Evolutionary conservation across 2,888 invertebrate genomes (phyloP), one percentile per base, ranked within the genome.

Genomic region (Euphydryas editha): DNA sequence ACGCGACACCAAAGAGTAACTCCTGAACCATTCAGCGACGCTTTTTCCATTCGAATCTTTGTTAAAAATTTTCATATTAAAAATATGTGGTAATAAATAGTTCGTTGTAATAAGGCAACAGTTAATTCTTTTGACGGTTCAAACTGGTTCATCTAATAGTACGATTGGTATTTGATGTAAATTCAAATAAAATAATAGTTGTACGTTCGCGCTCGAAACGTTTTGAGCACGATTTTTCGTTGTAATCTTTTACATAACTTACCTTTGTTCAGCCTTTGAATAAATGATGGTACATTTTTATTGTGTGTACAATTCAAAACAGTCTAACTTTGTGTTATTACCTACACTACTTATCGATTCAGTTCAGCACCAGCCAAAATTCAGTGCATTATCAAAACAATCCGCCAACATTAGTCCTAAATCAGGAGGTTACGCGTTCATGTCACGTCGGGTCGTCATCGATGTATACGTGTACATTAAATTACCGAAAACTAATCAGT

Each of bases 1-100:
- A 71, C 68, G 65, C 69, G 70, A 62, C 61, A 65, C 69, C 70
- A 70, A 72, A 69, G 68, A 68, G 59, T 70, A 70, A 68, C 51
- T 68, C 46, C 55, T 68, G 55, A 59, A 62, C 63, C 54, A 56
- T 36, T 37, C 56, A 46, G 37, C 51, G 18, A 21, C 61, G 56
- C 57, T 49, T 57, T 59, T 59, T 39, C 63, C 10, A 54, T 36
- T 54, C 21, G 17, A 54, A 17, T n/a, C 54, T 36, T n/a, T 51
- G 49, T 51, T 51, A 15, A 11, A 6, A 21, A 24, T 8, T 4
- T 21, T 24, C 24, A 21, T 51, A 51, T 51, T 51, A 51, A 51
- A 20, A n/a, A 51, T 21, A 15, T 51, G 7, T 7, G 21, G 15
- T 24, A 44, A 44, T 44, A 21, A 21, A 49, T 49, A 49, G 21